phyloP scores from a whole-genome alignment of 2,888 invertebrate genomes.

The Ophion ellenae region DNA sequence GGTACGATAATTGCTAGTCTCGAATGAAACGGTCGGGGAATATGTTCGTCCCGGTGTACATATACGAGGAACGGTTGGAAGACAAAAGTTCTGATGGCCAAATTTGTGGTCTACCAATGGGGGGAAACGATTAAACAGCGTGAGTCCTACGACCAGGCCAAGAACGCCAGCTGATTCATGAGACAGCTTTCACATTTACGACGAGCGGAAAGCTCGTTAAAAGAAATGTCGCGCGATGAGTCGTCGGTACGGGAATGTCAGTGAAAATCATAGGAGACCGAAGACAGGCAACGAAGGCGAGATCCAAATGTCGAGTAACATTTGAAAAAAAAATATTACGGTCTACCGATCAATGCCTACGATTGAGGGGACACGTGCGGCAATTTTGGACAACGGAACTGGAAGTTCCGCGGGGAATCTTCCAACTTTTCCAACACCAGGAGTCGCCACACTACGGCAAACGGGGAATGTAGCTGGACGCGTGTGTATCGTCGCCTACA shows the following conservation, averaged over 20 bases:
- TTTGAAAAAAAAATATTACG: neutral
- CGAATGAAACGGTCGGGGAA: constrained; percentile 53
- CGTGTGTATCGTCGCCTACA: neutral
- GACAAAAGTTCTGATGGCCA: constrained; percentile 33
- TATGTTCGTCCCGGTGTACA: constrained; percentile 25
- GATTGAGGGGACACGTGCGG: neutral
- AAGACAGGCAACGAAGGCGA: neutral
- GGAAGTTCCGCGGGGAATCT: constrained; percentile 4
- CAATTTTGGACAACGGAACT: neutral
- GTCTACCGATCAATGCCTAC: neutral
- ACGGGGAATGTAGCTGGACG: neutral
- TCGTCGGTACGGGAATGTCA: neutral
- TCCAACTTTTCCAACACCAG: constrained; percentile 30
- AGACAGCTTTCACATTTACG: constrained; percentile 5
- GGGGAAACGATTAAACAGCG: constrained; percentile 24
- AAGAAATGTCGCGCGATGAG: neutral
- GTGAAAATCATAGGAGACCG: neutral
- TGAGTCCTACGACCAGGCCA: neutral
- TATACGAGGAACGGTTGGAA: constrained; percentile 22
- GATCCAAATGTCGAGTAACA: neutral
- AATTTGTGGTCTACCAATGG: constrained; percentile 28
- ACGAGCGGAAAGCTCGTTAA: neutral
- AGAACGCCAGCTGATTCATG: constrained; percentile 18
- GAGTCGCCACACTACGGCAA: constrained; percentile 45
- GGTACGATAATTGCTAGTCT: constrained; percentile 60